These are phyloP conservation scores for Sebastiscus tertius DNA, from an alignment of 2,797 vertebrate species.

Conservation along the genomic window DNA sequence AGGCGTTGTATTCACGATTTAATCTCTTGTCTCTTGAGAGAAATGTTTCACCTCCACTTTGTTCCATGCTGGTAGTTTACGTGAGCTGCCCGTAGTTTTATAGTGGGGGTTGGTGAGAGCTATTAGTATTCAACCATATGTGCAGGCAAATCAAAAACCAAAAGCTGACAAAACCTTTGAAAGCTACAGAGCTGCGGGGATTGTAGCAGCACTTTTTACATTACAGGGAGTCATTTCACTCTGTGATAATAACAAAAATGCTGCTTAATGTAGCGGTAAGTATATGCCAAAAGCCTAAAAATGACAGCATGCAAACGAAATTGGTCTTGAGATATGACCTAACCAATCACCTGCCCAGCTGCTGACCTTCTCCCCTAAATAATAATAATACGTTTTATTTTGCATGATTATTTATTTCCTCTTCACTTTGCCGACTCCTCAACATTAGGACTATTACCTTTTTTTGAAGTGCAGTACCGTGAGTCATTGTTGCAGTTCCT, in stretches of 20 bases:
- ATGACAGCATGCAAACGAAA: not conserved
- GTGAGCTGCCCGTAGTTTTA: not conserved
- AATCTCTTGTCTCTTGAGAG: not conserved
- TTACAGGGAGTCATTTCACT: not conserved
- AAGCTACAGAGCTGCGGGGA: not conserved
- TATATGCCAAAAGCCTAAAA: not conserved
- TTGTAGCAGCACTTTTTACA: conserved; percentile 2
- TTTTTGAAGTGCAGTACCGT: not conserved
- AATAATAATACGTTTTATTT: not conserved
- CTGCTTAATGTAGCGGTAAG: conserved; percentile 13
- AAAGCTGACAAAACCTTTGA: conserved; percentile 1
- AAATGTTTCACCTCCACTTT: not conserved
- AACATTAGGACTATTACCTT: not conserved
- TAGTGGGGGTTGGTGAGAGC: not conserved
- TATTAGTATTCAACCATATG: not conserved
- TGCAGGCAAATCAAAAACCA: not conserved
- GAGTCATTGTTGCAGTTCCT: not conserved
- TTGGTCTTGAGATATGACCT: not conserved
- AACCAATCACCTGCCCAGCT: not conserved
- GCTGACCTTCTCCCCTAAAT: not conserved
- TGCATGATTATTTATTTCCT: not conserved
- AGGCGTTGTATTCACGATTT: not conserved
- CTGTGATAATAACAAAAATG: conserved; percentile 2
- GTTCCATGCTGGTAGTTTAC: not conserved
- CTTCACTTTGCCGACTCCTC: not conserved